Conservation (phyloP, 1,140 invertebrate genomes). For the Cyrtorhinus lividipennis region DNA sequence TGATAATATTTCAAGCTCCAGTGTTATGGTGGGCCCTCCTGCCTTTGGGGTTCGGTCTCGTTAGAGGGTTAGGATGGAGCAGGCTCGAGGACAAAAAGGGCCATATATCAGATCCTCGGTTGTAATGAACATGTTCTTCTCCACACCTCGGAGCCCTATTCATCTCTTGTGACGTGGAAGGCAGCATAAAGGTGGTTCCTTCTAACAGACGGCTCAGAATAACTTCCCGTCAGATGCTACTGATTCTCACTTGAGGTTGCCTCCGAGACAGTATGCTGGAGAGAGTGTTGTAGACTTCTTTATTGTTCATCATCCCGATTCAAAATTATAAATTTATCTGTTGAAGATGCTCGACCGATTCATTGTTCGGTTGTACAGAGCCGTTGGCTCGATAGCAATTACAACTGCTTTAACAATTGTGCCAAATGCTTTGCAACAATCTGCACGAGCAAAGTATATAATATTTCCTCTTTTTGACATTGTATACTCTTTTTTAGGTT, state of each 20-base stretch:
- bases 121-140: slow-evolving; percentile 16
- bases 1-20: slow-evolving; percentile 15
- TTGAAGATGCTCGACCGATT: neutral
- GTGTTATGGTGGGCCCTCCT: neutral
- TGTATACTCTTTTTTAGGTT: too few relatives aligned
- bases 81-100: slow-evolving; percentile 6
- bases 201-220: neutral
- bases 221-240: neutral
- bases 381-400: too few relatives aligned
- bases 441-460: too few relatives aligned
- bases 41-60: slow-evolving; percentile 8
- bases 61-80: neutral
- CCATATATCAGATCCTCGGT: slow-evolving; percentile 2
- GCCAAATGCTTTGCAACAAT: too few relatives aligned
- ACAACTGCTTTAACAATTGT: too few relatives aligned
- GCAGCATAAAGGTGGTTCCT: neutral
- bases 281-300: too few relatives aligned
- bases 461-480: too few relatives aligned
- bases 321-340: too few relatives aligned
- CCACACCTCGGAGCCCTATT: slow-evolving; percentile 14
- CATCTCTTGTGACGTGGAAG: slow-evolving; percentile 8
- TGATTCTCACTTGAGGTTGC: neutral
- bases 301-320: too few relatives aligned
- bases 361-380: neutral
- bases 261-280: neutral